Conservation (phyloP, 2,888 invertebrate species). For the Heliconius aoede region DNA sequence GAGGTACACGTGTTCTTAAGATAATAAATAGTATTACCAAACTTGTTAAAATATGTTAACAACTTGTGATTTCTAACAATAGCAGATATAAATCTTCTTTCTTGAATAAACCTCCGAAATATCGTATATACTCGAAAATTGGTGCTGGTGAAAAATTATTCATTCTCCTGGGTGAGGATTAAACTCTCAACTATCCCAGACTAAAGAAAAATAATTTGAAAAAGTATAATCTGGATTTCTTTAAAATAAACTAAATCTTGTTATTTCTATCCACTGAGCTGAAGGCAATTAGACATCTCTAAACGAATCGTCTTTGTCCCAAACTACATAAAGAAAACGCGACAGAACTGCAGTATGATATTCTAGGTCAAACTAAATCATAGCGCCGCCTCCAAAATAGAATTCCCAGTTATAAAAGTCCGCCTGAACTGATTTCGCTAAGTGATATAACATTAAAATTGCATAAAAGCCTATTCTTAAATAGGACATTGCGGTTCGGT, state of each 20-base stretch:
- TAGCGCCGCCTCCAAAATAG: slow-evolving; percentile 36
- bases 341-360: slow-evolving; percentile 29
- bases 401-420: slow-evolving; percentile 40
- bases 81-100: too few relatives aligned
- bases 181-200: too few relatives aligned
- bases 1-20: too few relatives aligned
- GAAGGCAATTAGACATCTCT: slow-evolving; percentile 6
- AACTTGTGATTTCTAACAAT: too few relatives aligned
- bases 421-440: slow-evolving; percentile 39
- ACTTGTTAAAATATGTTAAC: too few relatives aligned
- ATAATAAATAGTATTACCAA: too few relatives aligned
- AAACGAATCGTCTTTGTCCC: slow-evolving; percentile 6
- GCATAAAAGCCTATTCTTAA: slow-evolving; percentile 18
- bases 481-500: not conserved
- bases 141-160: too few relatives aligned
- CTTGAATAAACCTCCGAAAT: too few relatives aligned
- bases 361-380: slow-evolving; percentile 42
- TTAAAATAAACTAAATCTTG: not conserved
- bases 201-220: not conserved
- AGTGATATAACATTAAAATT: slow-evolving; percentile 20
- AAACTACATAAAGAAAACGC: slow-evolving; percentile 31
- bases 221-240: not conserved
- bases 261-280: not conserved
- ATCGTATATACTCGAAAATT: too few relatives aligned
- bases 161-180: too few relatives aligned